These are phyloP conservation scores for Nymphalis urticae DNA, from an alignment of 2,888 invertebrate genomes.

Conservation along the genomic window DNA sequence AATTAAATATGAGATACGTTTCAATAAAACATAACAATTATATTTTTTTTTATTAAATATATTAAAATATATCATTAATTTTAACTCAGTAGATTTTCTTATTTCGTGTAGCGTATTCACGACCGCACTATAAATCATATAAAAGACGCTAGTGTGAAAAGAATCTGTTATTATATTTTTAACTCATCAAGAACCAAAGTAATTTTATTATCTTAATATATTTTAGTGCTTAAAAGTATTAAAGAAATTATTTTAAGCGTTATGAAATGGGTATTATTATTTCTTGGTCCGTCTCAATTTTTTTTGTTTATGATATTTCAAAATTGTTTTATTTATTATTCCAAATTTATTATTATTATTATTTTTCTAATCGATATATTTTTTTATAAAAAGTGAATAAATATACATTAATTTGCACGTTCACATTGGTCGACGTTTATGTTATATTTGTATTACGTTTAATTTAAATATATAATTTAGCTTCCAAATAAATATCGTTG, in stretches of 20 bases:
- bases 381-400: conserved; percentile 37
- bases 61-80: too few species aligned
- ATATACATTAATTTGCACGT: conserved; percentile 48
- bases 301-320: conserved; percentile 39
- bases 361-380: conserved; percentile 7
- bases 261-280: conserved; percentile 56
- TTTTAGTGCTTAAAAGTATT: conserved; percentile 23
- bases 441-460: conserved; percentile 65
- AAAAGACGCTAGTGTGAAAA: conserved; percentile 8
- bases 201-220: conserved; percentile 44
- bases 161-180: conserved; percentile 13
- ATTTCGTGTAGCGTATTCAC: background rate
- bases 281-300: conserved; percentile 53
- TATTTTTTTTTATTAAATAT: too few species aligned
- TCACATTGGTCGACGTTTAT: conserved; percentile 58
- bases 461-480: conserved; percentile 63
- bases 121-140: background rate
- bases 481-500: conserved; percentile 79
- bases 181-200: conserved; percentile 74
- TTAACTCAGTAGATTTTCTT: background rate
- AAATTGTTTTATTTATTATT: conserved; percentile 18
- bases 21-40: too few species aligned
- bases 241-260: conserved; percentile 50
- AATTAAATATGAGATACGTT: too few species aligned
- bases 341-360: conserved; percentile 19